Conservation (phyloP, 1,140 invertebrate species). For the Leptonema lineaticorne region DNA sequence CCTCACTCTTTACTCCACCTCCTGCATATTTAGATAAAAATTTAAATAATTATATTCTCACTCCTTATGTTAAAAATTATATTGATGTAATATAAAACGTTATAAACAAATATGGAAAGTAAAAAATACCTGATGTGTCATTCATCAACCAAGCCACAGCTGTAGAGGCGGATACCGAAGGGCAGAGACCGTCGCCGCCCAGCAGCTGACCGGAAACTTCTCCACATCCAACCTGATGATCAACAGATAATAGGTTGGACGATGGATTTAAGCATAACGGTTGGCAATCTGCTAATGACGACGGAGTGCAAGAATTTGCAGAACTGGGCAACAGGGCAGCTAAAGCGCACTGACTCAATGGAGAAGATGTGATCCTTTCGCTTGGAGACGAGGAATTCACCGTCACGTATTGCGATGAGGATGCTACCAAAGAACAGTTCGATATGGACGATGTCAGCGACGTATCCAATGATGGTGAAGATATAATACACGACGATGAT, state of each 20-base stretch:
- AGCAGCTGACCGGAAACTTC: conserved; percentile 39
- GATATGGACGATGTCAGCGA: conserved; percentile 18
- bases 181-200: conserved; percentile 42
- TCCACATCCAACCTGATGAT: conserved; percentile 22
- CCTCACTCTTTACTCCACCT: conserved; percentile 60
- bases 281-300: conserved; percentile 10
- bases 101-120: not conserved
- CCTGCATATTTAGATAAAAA: conserved; percentile 37
- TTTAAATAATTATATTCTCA: not conserved
- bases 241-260: not conserved
- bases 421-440: not conserved
- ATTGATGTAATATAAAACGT: not conserved
- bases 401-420: not conserved
- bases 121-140: conserved; percentile 33
- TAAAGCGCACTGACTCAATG: conserved; percentile 20
- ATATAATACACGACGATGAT: not conserved
- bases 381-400: not conserved
- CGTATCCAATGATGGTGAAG: not conserved
- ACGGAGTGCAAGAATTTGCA: not conserved
- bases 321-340: conserved; percentile 20
- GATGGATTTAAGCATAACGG: conserved; percentile 20
- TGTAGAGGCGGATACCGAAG: conserved; percentile 43
- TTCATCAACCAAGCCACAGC: conserved; percentile 43
- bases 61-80: not conserved
- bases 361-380: conserved; percentile 4